Evolutionary conservation across 2,888 invertebrate species (phyloP).

Genomic region (Achlya flavicornis): DNA sequence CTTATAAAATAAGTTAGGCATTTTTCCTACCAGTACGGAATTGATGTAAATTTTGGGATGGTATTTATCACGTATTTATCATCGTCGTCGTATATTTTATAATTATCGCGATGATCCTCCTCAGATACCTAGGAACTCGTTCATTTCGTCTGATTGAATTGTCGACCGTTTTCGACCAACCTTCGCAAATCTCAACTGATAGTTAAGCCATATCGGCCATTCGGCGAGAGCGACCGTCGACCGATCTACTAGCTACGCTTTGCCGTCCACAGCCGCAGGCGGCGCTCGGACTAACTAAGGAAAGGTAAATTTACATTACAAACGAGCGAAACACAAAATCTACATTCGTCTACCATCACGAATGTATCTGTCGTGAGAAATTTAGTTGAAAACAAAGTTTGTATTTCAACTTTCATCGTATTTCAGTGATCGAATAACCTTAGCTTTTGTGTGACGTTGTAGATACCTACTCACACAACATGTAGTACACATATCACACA

Average conservation of each 20-base stretch:
- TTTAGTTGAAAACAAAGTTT: slow-evolving; percentile 27
- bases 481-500: too few species aligned
- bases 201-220: slow-evolving; percentile 38
- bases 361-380: slow-evolving; percentile 50
- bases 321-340: slow-evolving; percentile 64
- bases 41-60: too few species aligned
- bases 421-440: not conserved
- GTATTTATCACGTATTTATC: too few species aligned
- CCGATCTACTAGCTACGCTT: slow-evolving; percentile 45
- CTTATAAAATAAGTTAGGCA: too few species aligned
- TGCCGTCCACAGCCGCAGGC: slow-evolving; percentile 39
- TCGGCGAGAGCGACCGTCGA: slow-evolving; percentile 33
- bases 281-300: slow-evolving; percentile 57
- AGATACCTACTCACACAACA: too few species aligned
- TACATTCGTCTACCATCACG: slow-evolving; percentile 47
- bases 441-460: not conserved
- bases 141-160: not conserved
- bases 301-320: slow-evolving; percentile 71
- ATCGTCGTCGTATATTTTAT: too few species aligned
- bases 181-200: slow-evolving; percentile 36
- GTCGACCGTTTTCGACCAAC: slow-evolving; percentile 21
- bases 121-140: too few species aligned
- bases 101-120: too few species aligned
- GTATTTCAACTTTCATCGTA: not conserved
- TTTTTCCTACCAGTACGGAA: too few species aligned